Evolutionary conservation across 2,888 invertebrate genomes (phyloP).

Genomic region (Drosophila fulvimacula): DNA sequence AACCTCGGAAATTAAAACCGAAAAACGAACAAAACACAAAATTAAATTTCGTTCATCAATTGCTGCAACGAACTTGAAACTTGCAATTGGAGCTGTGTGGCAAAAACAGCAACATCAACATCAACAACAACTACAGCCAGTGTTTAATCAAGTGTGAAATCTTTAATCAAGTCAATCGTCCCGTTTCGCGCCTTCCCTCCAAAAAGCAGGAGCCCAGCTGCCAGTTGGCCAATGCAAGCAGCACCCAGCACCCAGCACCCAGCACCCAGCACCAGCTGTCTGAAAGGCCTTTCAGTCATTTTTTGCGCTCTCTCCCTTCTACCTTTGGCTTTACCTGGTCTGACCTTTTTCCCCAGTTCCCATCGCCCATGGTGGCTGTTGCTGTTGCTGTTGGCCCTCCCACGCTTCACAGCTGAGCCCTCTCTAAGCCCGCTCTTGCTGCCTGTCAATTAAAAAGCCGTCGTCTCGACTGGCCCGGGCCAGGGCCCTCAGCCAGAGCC

Average conservation of each 20-base stretch:
- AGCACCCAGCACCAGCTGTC: too few species aligned
- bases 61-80: constrained; percentile 60
- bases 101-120: constrained; percentile 11
- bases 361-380: constrained; percentile 27
- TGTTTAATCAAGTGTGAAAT: constrained; percentile 76
- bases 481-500: background rate
- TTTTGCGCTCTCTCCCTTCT: constrained; percentile 9
- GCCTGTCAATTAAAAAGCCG: constrained; percentile 72
- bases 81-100: constrained; percentile 45
- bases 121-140: background rate
- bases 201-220: constrained; percentile 24
- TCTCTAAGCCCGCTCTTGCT: constrained; percentile 16
- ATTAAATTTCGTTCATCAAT: constrained; percentile 38
- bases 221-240: constrained; percentile 41
- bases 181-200: constrained; percentile 5
- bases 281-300: constrained; percentile 31
- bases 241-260: too few species aligned
- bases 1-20: constrained; percentile 32
- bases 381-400: constrained; percentile 38
- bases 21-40: constrained; percentile 22
- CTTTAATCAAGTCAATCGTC: constrained; percentile 67
- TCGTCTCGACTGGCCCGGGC: constrained; percentile 51
- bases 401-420: constrained; percentile 35
- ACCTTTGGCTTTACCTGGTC: constrained; percentile 35
- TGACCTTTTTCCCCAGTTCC: constrained; percentile 49